Conservation (phyloP, 2,797 vertebrate species). For the Masticophis lateralis region DNA sequence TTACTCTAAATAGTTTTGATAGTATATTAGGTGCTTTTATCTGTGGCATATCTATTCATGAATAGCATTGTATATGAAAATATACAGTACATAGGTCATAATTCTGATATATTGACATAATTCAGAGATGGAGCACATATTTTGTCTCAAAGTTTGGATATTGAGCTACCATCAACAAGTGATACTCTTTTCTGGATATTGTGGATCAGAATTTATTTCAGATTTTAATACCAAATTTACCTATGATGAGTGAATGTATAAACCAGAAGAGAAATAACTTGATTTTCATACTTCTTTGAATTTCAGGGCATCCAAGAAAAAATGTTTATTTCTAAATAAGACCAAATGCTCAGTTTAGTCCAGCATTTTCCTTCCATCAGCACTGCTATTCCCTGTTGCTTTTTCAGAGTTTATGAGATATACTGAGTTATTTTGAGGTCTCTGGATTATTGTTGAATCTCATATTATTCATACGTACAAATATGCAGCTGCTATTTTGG, state of each 20-base stretch:
- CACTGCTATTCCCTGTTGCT: not conserved
- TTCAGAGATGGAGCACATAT: not conserved
- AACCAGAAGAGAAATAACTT: not conserved
- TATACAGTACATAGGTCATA: not conserved
- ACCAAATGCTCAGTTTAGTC: not conserved
- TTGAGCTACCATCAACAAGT: not conserved
- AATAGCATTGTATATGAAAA: not conserved
- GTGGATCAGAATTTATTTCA: not conserved
- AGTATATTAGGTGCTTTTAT: not conserved
- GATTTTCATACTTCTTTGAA: not conserved
- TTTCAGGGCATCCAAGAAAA: not conserved
- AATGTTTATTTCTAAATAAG: not conserved
- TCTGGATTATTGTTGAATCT: not conserved
- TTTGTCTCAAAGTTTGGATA: not conserved
- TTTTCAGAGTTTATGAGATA: too few species aligned
- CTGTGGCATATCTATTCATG: not conserved
- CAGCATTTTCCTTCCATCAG: not conserved
- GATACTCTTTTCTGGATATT: not conserved
- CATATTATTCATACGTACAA: not conserved
- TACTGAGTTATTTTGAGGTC: not conserved
- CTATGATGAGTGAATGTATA: not conserved
- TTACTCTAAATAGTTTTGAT: not conserved
- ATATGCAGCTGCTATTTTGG: not conserved
- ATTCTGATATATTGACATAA: not conserved
- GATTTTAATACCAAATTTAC: not conserved